Percentiles rank a stretch among this genome's conserved stretches.
These are phyloP conservation scores for Patiria miniata DNA, from an alignment of 35 echinoderm and acorn worm species.

Conservation along the genomic window DNA sequence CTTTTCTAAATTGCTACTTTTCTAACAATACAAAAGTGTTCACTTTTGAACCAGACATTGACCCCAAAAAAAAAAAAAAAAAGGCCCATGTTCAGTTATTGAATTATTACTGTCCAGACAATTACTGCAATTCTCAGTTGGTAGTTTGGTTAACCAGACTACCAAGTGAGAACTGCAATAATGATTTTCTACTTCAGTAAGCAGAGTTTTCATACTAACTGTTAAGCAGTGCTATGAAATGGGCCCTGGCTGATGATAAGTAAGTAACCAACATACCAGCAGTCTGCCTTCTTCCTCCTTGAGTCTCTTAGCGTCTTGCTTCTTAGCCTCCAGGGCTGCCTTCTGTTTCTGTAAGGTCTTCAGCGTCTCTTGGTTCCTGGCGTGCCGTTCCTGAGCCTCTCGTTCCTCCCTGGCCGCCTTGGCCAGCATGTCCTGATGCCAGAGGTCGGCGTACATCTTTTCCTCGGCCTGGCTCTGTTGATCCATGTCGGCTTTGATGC, in stretches of 20 bases:
- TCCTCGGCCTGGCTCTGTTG: conserved; percentile 59
- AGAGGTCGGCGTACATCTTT: conserved; percentile 85
- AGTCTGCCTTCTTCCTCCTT: conserved; percentile 87
- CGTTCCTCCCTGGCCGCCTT: conserved; percentile 86
- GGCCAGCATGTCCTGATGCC: conserved; percentile 86
- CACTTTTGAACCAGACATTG: too few species aligned
- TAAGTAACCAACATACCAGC: conserved; percentile 60
- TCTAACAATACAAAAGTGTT: too few species aligned
- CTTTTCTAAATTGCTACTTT: too few species aligned
- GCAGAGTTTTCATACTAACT: too few species aligned
- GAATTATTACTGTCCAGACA: too few species aligned
- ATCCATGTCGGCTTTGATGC: conserved; percentile 69
- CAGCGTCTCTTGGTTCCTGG: conserved; percentile 86
- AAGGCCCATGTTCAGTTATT: too few species aligned
- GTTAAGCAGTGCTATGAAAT: too few species aligned
- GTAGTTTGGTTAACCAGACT: too few species aligned
- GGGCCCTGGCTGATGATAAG: neutral
- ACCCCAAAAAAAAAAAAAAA: too few species aligned
- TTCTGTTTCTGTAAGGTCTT: conserved; percentile 81
- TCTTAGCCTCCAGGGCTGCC: conserved; percentile 87
- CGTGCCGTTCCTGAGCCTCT: conserved; percentile 65
- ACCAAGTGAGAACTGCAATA: too few species aligned
- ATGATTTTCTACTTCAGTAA: too few species aligned
- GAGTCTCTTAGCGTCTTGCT: conserved; percentile 80
- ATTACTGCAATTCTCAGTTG: too few species aligned